phyloP scores from a whole-genome alignment of 2,113 vertebrate species.

The Rhizomys pruinosus region DNA sequence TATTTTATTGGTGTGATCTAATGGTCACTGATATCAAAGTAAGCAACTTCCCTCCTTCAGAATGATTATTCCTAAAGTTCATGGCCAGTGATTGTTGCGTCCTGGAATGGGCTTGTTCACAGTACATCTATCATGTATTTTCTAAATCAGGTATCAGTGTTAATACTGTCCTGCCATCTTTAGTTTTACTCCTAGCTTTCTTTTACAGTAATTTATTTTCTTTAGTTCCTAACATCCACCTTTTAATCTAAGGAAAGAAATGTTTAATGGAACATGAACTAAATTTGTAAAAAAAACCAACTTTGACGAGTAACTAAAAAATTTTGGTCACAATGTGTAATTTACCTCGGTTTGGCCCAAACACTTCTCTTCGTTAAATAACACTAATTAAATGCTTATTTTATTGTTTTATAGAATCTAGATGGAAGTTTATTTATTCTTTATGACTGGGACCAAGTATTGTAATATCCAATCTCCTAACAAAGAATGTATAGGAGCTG shows the following conservation, averaged over 20 bases:
- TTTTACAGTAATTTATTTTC: not conserved
- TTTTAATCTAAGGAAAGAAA: not conserved
- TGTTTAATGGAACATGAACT: no score
- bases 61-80: not conserved
- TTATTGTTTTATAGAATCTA: no score
- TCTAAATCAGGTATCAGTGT: not conserved
- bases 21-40: not conserved
- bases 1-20: not conserved
- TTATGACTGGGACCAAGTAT: no score
- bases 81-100: rapidly evolving
- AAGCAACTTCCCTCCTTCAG: not conserved
- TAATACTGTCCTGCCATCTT: not conserved
- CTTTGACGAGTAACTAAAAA: no score
- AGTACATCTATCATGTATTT: not conserved
- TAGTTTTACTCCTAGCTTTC: not conserved
- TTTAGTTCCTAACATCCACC: not conserved
- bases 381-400: no score
- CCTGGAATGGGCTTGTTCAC: not conserved
- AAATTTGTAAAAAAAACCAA: no score
- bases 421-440: no score
- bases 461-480: not conserved
- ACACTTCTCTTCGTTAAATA: no score
- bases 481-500: no score
- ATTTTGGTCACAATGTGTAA: no score
- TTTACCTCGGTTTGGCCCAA: no score